These are phyloP conservation scores for Glossosoma conforme DNA, from an alignment of 1,140 invertebrate genomes.

Conservation along the genomic window DNA sequence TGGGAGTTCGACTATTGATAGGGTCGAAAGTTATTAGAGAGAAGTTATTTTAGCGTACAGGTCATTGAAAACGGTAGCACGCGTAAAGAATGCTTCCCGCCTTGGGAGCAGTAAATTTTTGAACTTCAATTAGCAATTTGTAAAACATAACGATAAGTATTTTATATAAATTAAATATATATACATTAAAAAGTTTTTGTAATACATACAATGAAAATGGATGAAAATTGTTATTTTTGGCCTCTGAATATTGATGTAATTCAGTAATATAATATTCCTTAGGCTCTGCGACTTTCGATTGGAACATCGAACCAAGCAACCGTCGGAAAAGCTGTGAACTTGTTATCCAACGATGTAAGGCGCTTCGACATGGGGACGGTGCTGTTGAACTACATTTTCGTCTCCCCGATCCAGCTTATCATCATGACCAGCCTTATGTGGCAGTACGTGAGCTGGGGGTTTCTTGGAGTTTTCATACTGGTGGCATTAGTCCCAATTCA, in stretches of 20 bases:
- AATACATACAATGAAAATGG: neutral
- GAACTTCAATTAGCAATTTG: no score
- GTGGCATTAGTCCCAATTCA: slow-evolving; percentile 7
- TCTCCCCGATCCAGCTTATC: slow-evolving; percentile 56
- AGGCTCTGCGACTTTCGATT: slow-evolving; percentile 46
- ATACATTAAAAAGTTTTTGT: no score
- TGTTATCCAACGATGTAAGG: slow-evolving; percentile 61
- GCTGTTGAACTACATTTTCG: slow-evolving; percentile 47
- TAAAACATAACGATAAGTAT: no score
- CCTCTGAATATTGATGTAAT: neutral
- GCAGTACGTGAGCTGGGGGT: slow-evolving; percentile 49
- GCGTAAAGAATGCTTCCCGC: no score
- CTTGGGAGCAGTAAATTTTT: no score
- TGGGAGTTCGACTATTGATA: no score
- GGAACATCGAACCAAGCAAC: slow-evolving; percentile 57
- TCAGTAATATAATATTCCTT: slow-evolving; percentile 13
- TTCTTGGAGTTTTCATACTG: slow-evolving; percentile 34
- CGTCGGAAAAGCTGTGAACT: slow-evolving; percentile 64
- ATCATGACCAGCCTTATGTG: slow-evolving; percentile 56
- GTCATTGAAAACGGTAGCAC: no score
- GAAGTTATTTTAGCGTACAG: no score
- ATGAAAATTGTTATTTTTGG: no score
- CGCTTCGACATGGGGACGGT: slow-evolving; percentile 44
- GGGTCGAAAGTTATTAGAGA: no score
- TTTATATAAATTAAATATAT: no score